These are phyloP conservation scores for Labia minor DNA, from an alignment of 2,888 invertebrate species.

Conservation along the genomic window DNA sequence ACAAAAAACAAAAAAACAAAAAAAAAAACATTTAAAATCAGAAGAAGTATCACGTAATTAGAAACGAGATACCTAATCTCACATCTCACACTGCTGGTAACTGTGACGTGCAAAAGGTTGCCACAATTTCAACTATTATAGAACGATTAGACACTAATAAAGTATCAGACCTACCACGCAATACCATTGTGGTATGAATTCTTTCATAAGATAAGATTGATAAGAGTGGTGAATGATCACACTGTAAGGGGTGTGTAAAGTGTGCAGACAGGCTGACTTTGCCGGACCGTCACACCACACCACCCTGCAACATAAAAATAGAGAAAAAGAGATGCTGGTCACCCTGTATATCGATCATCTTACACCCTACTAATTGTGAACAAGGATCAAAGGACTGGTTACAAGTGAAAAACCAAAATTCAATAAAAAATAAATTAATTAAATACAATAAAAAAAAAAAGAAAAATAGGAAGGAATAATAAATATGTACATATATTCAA, in stretches of 20 bases:
- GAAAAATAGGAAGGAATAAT: too few species aligned
- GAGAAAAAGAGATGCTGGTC: conserved; percentile 8
- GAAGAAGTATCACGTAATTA: too few species aligned
- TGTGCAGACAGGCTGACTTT: conserved; percentile 7
- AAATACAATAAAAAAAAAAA: too few species aligned
- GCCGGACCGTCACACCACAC: conserved; percentile 13
- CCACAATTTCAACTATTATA: neutral
- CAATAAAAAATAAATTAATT: too few species aligned
- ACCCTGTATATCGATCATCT: neutral
- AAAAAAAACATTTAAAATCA: neutral
- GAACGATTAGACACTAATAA: neutral
- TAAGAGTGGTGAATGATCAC: neutral
- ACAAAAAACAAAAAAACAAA: neutral
- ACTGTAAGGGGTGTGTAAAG: neutral
- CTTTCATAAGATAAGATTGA: neutral
- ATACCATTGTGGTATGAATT: conserved; percentile 3
- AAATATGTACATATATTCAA: too few species aligned
- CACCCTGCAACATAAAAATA: neutral
- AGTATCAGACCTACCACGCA: neutral
- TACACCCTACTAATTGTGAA: too few species aligned
- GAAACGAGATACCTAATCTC: too few species aligned
- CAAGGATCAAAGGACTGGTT: too few species aligned
- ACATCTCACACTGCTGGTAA: neutral
- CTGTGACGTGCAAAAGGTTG: conserved; percentile 6
- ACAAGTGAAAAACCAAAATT: too few species aligned